phyloP scores from a whole-genome alignment of 2,113 vertebrate species.

The Pyxicephalus adspersus region DNA sequence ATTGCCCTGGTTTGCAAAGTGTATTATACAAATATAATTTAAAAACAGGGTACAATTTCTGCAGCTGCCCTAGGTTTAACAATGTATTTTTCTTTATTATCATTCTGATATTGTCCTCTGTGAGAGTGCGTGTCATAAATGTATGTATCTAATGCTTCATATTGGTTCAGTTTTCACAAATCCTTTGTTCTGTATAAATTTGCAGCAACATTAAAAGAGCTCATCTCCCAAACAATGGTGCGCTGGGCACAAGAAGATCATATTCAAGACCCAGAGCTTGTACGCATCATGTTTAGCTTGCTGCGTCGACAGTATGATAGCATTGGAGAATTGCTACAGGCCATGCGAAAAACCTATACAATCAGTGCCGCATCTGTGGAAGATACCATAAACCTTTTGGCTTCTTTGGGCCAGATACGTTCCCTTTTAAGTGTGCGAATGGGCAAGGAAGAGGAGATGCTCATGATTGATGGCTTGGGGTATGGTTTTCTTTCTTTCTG shows the following conservation, averaged over 20 bases:
- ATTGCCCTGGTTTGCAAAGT: too few relatives aligned
- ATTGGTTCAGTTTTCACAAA: neutral
- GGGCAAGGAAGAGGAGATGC: constrained; percentile 95
- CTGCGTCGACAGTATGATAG: constrained; percentile 95
- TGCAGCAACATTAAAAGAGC: constrained; percentile 90
- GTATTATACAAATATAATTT: too few relatives aligned
- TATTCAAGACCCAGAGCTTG: constrained; percentile 92
- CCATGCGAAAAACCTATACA: constrained; percentile 93
- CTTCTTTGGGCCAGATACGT: constrained; percentile 93
- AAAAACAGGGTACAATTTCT: too few relatives aligned
- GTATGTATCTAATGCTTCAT: neutral
- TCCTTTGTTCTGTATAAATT: constrained; percentile 17
- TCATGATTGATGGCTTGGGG: constrained; percentile 97
- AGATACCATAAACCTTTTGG: constrained; percentile 91
- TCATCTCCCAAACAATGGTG: constrained; percentile 97
- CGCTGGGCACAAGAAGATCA: constrained; percentile 95
- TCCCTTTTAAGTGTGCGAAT: constrained; percentile 95
- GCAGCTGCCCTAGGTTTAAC: too few relatives aligned
- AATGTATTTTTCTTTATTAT: neutral
- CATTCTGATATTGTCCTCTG: neutral
- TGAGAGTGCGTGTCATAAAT: neutral
- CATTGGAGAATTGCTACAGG: constrained; percentile 91
- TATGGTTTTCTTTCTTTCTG: constrained; percentile 63
- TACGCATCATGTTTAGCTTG: constrained; percentile 94
- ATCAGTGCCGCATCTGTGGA: constrained; percentile 90